phyloP scores from a whole-genome alignment of 2,888 invertebrate species.

The Lithosia quadra region DNA sequence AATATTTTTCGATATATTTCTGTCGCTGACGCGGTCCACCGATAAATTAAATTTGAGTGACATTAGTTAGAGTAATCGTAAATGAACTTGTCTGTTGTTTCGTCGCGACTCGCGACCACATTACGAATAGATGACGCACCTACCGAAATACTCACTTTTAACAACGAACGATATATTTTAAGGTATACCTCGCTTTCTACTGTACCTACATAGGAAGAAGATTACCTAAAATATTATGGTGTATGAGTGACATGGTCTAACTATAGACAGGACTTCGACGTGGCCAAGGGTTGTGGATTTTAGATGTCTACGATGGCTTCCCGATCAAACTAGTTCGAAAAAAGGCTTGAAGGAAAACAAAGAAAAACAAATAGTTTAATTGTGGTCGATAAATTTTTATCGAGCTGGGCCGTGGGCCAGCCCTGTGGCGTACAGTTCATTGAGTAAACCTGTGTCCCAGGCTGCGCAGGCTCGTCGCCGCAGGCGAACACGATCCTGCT shows the following conservation, averaged over 20 bases:
- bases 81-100: slow-evolving; percentile 66
- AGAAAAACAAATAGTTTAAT: slow-evolving; percentile 3
- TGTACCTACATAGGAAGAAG: background rate
- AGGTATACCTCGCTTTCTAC: background rate
- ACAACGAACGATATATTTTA: slow-evolving; percentile 51
- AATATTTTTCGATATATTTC: slow-evolving; percentile 36
- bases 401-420: slow-evolving; percentile 49
- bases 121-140: slow-evolving; percentile 76
- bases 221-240: background rate
- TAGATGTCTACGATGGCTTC: background rate
- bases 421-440: slow-evolving; percentile 71
- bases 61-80: slow-evolving; percentile 59
- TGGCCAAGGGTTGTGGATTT: background rate
- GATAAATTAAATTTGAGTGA: slow-evolving; percentile 64
- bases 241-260: background rate
- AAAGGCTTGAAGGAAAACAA: background rate
- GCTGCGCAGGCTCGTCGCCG: slow-evolving; percentile 64
- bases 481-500: slow-evolving; percentile 62
- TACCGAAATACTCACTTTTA: slow-evolving; percentile 68
- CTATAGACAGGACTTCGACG: background rate
- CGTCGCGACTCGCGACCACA: slow-evolving; percentile 66
- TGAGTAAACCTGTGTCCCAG: slow-evolving; percentile 76
- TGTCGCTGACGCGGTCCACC: slow-evolving; percentile 50
- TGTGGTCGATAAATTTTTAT: slow-evolving; percentile 40
- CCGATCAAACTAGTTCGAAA: background rate